Conservation (phyloP, 1,140 invertebrate species). For the Aphelenchoides besseyi region DNA sequence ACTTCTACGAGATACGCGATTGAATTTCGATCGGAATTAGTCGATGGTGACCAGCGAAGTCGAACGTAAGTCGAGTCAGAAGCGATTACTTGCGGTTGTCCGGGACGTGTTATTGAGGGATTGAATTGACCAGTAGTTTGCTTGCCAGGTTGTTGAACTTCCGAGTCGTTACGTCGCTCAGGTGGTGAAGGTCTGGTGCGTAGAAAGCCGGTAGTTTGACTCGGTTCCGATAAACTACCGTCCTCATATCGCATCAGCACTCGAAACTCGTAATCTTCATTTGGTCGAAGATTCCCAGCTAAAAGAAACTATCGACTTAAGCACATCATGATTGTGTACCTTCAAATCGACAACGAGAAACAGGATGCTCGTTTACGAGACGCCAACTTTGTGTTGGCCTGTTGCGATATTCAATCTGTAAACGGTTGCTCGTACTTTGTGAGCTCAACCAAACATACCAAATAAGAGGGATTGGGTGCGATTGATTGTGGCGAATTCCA, state of each 20-base stretch:
- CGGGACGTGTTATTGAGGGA: constrained; percentile 35
- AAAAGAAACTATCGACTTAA: constrained; percentile 15
- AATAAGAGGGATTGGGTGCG: neutral
- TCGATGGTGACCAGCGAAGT: constrained; percentile 46
- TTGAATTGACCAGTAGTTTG: neutral
- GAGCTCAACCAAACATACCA: neutral
- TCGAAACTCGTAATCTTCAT: constrained; percentile 61
- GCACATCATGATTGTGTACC: constrained; percentile 13
- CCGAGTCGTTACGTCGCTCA: too few relatives aligned
- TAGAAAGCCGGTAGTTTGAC: constrained; percentile 52
- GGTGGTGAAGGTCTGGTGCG: constrained; percentile 49
- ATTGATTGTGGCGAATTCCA: constrained; percentile 40
- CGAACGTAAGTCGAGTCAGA: constrained; percentile 50
- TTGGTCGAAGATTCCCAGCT: constrained; percentile 57
- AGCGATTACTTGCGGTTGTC: constrained; percentile 44
- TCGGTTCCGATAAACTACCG: constrained; percentile 50
- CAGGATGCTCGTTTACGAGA: constrained; percentile 44
- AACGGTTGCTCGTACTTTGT: constrained; percentile 11
- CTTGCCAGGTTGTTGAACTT: constrained; percentile 13
- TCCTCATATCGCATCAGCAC: constrained; percentile 53
- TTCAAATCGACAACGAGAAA: constrained; percentile 21
- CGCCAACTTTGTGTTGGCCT: constrained; percentile 37
- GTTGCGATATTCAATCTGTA: constrained; percentile 50
- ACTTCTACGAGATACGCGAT: constrained; percentile 57
- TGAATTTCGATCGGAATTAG: constrained; percentile 3